Conservation (phyloP, 2,888 invertebrate genomes). For the Alsophila aescularia region DNA sequence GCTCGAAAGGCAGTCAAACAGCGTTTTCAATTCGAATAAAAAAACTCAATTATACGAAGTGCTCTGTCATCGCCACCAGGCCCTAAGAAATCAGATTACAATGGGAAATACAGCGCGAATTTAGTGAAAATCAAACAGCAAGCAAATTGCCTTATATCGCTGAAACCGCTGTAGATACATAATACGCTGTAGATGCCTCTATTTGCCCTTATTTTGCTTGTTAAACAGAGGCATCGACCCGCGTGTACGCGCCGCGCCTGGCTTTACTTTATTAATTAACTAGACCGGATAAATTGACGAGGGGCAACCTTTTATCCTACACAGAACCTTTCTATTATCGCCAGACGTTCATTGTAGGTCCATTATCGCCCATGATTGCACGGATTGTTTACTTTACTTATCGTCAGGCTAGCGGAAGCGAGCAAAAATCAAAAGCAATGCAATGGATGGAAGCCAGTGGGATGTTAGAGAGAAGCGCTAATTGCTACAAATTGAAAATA, state of each 20-base stretch:
- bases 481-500: no score
- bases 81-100: conserved; percentile 12
- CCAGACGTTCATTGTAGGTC: conserved; percentile 27
- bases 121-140: conserved; percentile 14
- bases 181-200: background rate
- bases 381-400: conserved; percentile 15
- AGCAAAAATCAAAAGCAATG: background rate
- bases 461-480: background rate
- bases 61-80: conserved; percentile 13
- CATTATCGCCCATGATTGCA: conserved; percentile 20
- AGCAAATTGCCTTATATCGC: background rate
- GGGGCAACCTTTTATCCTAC: conserved; percentile 52
- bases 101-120: background rate
- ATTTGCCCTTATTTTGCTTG: conserved; percentile 16
- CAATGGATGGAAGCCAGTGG: background rate
- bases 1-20: background rate
- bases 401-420: background rate
- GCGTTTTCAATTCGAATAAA: conserved; percentile 11
- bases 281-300: conserved; percentile 69
- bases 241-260: conserved; percentile 19
- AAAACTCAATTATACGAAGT: conserved; percentile 20
- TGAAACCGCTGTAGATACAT: background rate
- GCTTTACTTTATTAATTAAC: conserved; percentile 69
- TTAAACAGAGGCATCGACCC: conserved; percentile 33
- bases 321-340: conserved; percentile 22